These are phyloP conservation scores for Eristalinus sepulchralis DNA, from an alignment of 2,888 invertebrate genomes.

Conservation along the genomic window DNA sequence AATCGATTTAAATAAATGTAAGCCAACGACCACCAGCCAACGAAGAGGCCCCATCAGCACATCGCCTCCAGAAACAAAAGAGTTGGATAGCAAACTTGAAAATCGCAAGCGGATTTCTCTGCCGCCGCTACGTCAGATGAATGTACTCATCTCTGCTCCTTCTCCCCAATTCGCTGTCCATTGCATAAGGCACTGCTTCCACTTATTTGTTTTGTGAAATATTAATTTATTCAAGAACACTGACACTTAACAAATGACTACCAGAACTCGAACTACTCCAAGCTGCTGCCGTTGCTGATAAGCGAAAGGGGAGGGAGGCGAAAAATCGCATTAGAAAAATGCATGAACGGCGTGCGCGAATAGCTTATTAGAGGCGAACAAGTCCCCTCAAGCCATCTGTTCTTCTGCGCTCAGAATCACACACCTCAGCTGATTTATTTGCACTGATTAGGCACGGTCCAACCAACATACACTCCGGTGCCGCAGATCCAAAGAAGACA, in stretches of 20 bases:
- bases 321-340: conserved; percentile 38
- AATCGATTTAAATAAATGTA: conserved; percentile 44
- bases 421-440: conserved; percentile 66
- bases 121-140: too few relatives aligned
- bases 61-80: conserved; percentile 22
- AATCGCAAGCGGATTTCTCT: background rate
- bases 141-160: background rate
- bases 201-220: background rate
- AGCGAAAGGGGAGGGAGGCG: background rate
- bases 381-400: background rate
- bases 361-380: conserved; percentile 24
- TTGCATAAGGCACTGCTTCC: conserved; percentile 28
- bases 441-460: conserved; percentile 49
- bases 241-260: conserved; percentile 52
- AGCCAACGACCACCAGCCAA: background rate
- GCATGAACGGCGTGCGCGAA: conserved; percentile 18
- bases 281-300: background rate
- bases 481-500: conserved; percentile 14
- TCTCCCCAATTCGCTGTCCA: background rate
- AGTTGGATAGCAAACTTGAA: conserved; percentile 48
- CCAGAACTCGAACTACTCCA: conserved; percentile 7
- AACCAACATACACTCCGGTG: conserved; percentile 8
- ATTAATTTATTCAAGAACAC: conserved; percentile 51
- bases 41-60: background rate
- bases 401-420: conserved; percentile 29